Conservation (phyloP, 2,113 vertebrate species). For the Psilopogon haemacephalus region DNA sequence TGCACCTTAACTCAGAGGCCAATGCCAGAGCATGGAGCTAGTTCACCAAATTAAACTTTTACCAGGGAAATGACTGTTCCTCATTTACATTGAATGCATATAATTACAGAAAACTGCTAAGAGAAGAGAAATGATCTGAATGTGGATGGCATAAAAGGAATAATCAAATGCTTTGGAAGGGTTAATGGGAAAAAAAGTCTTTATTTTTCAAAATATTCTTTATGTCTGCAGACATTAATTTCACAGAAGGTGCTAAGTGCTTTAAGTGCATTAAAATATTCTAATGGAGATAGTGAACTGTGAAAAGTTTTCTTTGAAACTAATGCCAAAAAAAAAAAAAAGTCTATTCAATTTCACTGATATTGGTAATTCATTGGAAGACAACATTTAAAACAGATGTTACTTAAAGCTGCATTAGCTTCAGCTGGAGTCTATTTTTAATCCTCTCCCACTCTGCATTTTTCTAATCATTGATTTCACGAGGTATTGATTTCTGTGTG, state of each 20-base stretch:
- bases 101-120: background rate
- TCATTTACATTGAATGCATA: background rate
- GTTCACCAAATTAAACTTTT: background rate
- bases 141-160: background rate
- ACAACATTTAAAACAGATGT: background rate
- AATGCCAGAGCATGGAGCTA: background rate
- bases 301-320: background rate
- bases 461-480: background rate
- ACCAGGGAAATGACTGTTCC: background rate
- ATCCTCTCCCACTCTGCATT: background rate
- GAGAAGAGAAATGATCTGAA: background rate
- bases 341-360: background rate
- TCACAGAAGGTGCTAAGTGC: background rate
- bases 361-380: background rate
- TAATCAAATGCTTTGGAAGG: background rate
- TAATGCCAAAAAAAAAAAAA: background rate
- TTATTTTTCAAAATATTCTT: background rate
- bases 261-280: slow-evolving; percentile 4
- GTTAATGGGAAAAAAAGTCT: background rate
- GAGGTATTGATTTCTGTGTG: slow-evolving; percentile 11
- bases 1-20: background rate
- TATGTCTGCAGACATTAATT: background rate
- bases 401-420: slow-evolving; percentile 13
- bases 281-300: background rate
- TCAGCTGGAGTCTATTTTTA: background rate